These are phyloP conservation scores for Cephonodes hylas DNA, from an alignment of 2,888 invertebrate genomes.

Conservation along the genomic window DNA sequence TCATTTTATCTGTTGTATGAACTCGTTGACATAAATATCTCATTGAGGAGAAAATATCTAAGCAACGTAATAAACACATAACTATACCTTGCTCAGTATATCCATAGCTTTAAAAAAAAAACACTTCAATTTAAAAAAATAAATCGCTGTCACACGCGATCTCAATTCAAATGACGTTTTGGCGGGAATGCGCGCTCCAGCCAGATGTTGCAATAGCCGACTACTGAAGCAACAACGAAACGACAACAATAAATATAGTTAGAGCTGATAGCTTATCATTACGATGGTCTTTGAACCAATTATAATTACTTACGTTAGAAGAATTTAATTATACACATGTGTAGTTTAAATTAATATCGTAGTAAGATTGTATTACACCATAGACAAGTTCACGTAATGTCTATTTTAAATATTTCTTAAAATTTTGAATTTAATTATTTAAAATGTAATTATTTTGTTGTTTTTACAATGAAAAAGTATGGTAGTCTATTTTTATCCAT, in stretches of 20 bases:
- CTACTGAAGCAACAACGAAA: conserved; percentile 7
- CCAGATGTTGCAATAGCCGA: background rate
- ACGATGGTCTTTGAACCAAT: conserved; percentile 13
- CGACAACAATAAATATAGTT: conserved; percentile 15
- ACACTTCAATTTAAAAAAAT: background rate
- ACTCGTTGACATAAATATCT: background rate
- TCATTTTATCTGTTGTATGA: conserved; percentile 6
- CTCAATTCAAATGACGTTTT: background rate
- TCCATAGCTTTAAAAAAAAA: conserved; percentile 2
- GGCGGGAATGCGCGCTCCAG: conserved; percentile 1
- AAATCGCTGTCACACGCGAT: conserved; percentile 5
- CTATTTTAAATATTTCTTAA: too few relatives aligned
- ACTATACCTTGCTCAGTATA: conserved; percentile 12
- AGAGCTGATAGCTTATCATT: conserved; percentile 11
- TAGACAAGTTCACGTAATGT: too few relatives aligned
- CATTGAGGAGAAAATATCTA: background rate
- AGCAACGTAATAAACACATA: background rate
- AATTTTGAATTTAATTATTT: too few relatives aligned
- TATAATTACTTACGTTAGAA: background rate
- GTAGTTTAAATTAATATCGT: too few relatives aligned
- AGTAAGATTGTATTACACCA: too few relatives aligned
- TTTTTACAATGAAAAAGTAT: background rate
- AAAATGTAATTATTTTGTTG: background rate
- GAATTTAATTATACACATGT: background rate
- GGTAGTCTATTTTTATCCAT: background rate